Evolutionary conservation across 2,113 vertebrate genomes (phyloP), one percentile per base, ranked within the genome.

Genomic region (Grus americana): DNA sequence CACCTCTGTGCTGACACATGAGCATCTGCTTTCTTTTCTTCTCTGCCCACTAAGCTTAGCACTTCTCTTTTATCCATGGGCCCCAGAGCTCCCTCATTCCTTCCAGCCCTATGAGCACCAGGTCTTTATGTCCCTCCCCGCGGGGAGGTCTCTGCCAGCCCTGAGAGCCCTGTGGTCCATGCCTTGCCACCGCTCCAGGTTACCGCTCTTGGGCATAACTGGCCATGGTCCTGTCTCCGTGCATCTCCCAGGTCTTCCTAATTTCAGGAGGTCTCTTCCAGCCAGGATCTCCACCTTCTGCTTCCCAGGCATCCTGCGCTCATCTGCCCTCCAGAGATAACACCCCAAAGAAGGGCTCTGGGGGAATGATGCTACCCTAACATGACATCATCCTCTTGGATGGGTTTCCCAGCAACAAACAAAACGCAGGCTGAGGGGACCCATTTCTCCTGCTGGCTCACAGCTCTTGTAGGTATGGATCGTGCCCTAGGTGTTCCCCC

Each of bases 21-120:
- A 52, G 22, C 34, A 70, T 29, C 85, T 76, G 59, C 29, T 5
- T 18, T 11, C 47, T 63, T 75, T 68, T 34, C 49, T 81, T 54
- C 79, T 57, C 90, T 95, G 86, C 83, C 86, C 21, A 23, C 83
- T 68, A 92, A 85, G 38, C 63, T 65, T 59, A 19, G 30, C 36
- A 4, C 12, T 42, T 34, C 10, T 4, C 12, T 93, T 93, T 86
- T 62, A 78, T 79, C 90, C 79, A 58, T 14, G 62, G 86, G 58
- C 47, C n/a, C 61, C 34, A 34, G 79, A 74, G 71, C 88, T 47
- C 38, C 38, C 44, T n/a, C 38, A 5, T 11, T 16, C 9, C 34
- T 21, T 38, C 22, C 58, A 78, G 57, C 57, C 76, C 70, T 62
- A 8, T 0, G 0, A 82, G 62, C 70, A 57, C 21, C 76, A 50